A percentile compares a stretch with the other conserved stretches of the same genome.
phyloP scores from a whole-genome alignment of 2,113 vertebrate species.

The Okapia johnstoni region DNA sequence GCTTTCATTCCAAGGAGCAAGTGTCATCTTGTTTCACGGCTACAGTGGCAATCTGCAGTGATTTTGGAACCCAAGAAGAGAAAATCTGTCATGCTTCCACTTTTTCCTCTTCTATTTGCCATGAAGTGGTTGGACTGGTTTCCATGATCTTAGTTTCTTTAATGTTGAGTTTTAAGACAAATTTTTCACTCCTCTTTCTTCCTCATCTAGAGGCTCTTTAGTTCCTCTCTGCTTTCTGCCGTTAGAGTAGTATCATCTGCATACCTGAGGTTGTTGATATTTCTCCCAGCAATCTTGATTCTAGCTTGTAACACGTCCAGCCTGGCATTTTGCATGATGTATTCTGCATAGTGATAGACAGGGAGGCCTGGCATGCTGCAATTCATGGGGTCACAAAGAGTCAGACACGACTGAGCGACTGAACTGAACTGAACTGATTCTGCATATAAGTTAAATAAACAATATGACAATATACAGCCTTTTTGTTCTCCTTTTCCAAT shows the following conservation, averaged over 20 bases:
- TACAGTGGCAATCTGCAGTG: not conserved
- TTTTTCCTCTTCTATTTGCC: not conserved
- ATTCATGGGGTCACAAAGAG: too few species aligned
- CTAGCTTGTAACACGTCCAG: not conserved
- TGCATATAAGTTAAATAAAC: not conserved
- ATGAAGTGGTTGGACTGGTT: not conserved
- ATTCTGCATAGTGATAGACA: not conserved
- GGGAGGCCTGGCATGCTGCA: too few species aligned
- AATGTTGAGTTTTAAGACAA: not conserved
- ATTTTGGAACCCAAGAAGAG: not conserved
- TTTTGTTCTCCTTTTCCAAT: not conserved
- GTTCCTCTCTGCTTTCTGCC: not conserved
- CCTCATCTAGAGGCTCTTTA: not conserved
- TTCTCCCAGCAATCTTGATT: not conserved
- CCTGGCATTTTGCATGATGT: not conserved
- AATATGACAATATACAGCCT: not conserved
- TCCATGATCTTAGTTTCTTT: not conserved
- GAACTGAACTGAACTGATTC: too few species aligned
- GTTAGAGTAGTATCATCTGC: not conserved
- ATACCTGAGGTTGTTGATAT: not conserved
- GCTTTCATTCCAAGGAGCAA: not conserved
- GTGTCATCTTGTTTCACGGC: not conserved
- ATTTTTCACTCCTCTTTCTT: not conserved
- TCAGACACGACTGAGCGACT: too few species aligned
- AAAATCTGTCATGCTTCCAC: not conserved